These are phyloP conservation scores for Oscheius sp. DNA, from an alignment of 2,888 invertebrate genomes.

Conservation along the genomic window DNA sequence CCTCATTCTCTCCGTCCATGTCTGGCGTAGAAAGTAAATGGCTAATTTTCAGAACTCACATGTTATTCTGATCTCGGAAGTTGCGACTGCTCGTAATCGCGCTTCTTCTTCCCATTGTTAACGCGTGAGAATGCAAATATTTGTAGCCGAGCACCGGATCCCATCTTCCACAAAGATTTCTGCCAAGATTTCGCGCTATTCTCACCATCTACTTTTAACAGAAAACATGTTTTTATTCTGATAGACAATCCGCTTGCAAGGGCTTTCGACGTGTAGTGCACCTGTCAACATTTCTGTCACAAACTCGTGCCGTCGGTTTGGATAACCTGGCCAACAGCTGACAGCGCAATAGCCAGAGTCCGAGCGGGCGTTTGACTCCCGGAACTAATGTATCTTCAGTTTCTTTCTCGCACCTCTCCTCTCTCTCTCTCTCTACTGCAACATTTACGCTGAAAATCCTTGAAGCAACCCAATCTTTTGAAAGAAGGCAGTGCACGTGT, in stretches of 20 bases:
- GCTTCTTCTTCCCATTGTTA: conserved; percentile 7
- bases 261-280: not conserved
- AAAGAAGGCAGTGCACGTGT: not conserved
- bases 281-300: not conserved
- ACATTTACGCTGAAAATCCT: not conserved
- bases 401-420: not conserved
- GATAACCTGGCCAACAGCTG: conserved; percentile 18
- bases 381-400: not conserved
- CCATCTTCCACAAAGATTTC: conserved; percentile 19
- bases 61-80: too few relatives aligned
- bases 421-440: too few relatives aligned
- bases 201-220: not conserved
- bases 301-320: conserved; percentile 4
- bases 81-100: too few relatives aligned
- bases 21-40: too few relatives aligned
- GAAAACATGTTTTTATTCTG: not conserved
- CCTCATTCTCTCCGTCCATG: not conserved
- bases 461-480: not conserved
- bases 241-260: not conserved
- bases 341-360: not conserved
- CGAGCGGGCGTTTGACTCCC: not conserved
- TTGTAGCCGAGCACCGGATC: conserved; percentile 27
- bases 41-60: too few relatives aligned
- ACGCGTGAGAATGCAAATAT: conserved; percentile 32
- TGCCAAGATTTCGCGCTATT: not conserved